Base-by-base conservation (phyloP, 2,797 vertebrate species). In the Spheniscus humboldti region DNA sequence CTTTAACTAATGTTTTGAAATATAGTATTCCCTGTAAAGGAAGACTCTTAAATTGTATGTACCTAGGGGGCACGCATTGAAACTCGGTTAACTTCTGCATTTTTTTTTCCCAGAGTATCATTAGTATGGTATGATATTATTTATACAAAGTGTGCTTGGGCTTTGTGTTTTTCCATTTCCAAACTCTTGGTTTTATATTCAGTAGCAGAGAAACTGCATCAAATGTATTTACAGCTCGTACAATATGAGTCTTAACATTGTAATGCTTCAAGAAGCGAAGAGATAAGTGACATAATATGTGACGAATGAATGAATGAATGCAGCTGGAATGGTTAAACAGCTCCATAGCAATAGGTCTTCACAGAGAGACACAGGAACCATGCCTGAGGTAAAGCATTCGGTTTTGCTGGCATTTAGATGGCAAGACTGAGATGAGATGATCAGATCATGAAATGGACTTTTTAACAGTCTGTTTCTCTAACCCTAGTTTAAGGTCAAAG, bases 181-280 rank as follows among this genome's bases (percentile, higher is more conserved):
- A 67, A 60, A 35, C 74, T 83, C 69, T 77, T 75, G n/a, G 41
- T 75, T 95, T 91, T 94, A 62, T 94, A 71, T 76, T 68, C 77
- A 79, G 2, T 56, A 79, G 86, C 92, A 86, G 33, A 16, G 15
- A 50, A 90, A 50, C 39, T 39, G 64, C 67, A 93, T 83, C 60
- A 88, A 75, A 90, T 88, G 15, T 83, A 87, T 93, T 96, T 97
- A 73, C 57, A 93, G 80, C 60, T 86, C 11, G 3, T 48, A 76
- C 55, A 87, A 28, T 63, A 27, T 18, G 86, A 79, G 52, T 45
- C 87, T 96, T 89, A 88, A 92, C 93, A 78, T 6, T 50, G 72
- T 85, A 74, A 59, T 83, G 57, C 62, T 90, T 82, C 75, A 73
- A 84, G 82, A 89, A 90, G 43, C 30, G 3, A 17, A 66, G 57